A percentile compares a stretch with the other conserved stretches of the same genome.
phyloP scores from a whole-genome alignment of 2,113 vertebrate species.

The Prietella phreatophila region DNA sequence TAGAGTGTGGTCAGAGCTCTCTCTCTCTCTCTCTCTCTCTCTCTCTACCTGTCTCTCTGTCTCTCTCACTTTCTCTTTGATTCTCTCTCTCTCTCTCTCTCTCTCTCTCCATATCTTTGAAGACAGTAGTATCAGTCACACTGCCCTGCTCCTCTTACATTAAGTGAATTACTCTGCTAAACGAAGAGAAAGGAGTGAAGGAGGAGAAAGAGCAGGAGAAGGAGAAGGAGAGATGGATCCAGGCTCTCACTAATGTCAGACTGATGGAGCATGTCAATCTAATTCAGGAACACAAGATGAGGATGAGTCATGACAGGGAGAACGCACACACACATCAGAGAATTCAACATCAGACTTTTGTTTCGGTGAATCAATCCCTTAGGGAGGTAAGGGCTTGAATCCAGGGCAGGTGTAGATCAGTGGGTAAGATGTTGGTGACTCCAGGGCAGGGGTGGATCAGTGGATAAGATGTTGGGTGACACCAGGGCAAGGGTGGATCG shows the following conservation, averaged over 20 bases:
- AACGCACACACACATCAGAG: neutral
- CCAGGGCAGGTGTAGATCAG: too few species aligned
- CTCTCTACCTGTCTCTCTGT: neutral
- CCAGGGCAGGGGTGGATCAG: too few species aligned
- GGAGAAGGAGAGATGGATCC: neutral
- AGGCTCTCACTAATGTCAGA: neutral
- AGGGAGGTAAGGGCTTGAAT: too few species aligned
- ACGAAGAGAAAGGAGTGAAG: neutral
- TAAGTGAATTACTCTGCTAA: conserved; percentile 32
- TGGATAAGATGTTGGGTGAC: too few species aligned
- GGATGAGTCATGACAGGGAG: conserved; percentile 15
- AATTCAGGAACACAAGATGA: neutral
- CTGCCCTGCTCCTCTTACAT: conserved; percentile 6
- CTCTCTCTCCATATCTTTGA: neutral
- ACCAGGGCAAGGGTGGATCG: too few species aligned
- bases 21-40: neutral
- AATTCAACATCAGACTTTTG: neutral
- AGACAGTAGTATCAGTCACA: neutral
- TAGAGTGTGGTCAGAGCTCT: neutral
- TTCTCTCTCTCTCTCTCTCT: neutral
- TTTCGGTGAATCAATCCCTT: neutral
- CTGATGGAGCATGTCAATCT: conserved; percentile 6
- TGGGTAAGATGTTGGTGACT: too few species aligned
- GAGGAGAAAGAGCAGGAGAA: neutral
- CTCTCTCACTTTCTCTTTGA: neutral